A percentile compares a stretch with the other conserved stretches of the same genome.
Evolutionary conservation across 2,797 vertebrate species (phyloP).

Genomic region (Peromyscus eremicus): DNA sequence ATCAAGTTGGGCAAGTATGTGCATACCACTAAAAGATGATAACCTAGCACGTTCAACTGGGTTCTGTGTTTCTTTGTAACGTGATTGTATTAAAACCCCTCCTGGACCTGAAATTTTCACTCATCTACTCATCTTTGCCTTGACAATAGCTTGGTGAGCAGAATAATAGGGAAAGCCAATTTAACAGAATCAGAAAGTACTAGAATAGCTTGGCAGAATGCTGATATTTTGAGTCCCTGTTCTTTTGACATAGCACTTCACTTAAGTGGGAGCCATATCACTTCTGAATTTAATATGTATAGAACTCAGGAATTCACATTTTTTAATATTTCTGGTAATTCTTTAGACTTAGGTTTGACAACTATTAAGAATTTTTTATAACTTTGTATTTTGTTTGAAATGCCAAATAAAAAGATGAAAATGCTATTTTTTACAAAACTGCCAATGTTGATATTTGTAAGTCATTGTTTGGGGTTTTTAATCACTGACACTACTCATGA

Average conservation of each 20-base stretch:
- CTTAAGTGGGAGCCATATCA: neutral
- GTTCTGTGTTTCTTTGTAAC: neutral
- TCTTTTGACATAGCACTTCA: neutral
- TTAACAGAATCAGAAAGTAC: neutral
- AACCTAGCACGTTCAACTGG: neutral
- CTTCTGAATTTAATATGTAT: neutral
- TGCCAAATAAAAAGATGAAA: neutral
- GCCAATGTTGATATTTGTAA: slow-evolving; percentile 48
- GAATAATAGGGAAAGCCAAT: neutral
- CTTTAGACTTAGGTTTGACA: neutral
- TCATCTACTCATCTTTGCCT: neutral
- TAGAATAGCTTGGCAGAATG: neutral
- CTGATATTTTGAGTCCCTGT: neutral
- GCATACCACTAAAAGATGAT: neutral
- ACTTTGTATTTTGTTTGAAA: neutral
- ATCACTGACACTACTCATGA: slow-evolving; percentile 29
- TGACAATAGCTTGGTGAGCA: neutral
- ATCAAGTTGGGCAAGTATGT: neutral
- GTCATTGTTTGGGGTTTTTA: slow-evolving; percentile 55
- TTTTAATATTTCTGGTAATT: neutral
- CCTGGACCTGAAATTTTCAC: neutral
- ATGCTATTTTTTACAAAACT: slow-evolving; percentile 54
- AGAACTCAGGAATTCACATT: neutral
- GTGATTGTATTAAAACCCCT: neutral
- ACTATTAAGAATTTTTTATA: neutral